Base-by-base conservation (phyloP, 1,140 invertebrate genomes). In the Chrysopa pallens region DNA sequence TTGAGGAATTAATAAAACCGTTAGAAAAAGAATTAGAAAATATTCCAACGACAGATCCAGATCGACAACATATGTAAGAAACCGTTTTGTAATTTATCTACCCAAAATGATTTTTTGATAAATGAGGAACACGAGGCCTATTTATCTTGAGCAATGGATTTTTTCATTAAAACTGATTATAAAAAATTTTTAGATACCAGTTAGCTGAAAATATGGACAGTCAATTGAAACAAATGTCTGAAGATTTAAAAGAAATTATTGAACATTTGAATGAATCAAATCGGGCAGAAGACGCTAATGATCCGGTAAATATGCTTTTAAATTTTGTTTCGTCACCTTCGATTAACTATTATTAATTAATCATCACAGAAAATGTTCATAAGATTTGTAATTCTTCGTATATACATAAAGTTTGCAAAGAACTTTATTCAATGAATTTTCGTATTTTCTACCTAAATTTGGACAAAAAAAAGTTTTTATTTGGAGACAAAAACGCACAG, bases 211-310 rank as follows among this genome's bases (percentile, higher is more conserved):
- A 80, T 58, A 69, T 95, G 38, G 88, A 95, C 59, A 85, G 84
- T 0, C 90, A 96, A 59, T 60, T 95, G 41, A 87, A 90, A 58
- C 78, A 88, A 57, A 93, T 95, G 85, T 84, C 86, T 0, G 84
- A 92, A 57, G 89, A 95, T 64, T 61, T 96, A 37, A 92, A 92
- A 52, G 90, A 95, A 61, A 87, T 94, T 17, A 92, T 95, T 43
- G 87, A 93, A 56, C 86, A 92, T 59, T 64, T 95, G 0, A 96
- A 96, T 59, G 82, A 90, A 54, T 76, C 82, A 0, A 90, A 87
- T 59, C 75, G 79, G 49, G 72, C 72, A 37, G 78, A 88, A 57
- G 87, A 94, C 49, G 76, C 74, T 8, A 78, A 77, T 48, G 88
- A 94, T 67, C 88, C 89, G 1, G 80, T 86, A 67, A 76, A 70